phyloP scores from a whole-genome alignment of 2,888 invertebrate species.

The Phymatocera aterrima region DNA sequence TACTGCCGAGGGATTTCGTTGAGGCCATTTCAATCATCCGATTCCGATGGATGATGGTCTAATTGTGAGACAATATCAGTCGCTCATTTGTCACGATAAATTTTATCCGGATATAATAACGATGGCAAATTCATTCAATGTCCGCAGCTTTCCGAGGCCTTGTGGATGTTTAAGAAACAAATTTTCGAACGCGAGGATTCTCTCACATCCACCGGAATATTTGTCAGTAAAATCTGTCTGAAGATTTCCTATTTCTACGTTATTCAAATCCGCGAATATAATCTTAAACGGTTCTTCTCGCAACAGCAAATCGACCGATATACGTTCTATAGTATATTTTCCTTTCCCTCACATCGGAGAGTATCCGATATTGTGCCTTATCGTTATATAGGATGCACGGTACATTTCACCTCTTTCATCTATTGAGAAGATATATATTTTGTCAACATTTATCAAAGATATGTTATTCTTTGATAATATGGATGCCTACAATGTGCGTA shows the following conservation, averaged over 20 bases:
- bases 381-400: too few relatives aligned
- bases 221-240: not conserved
- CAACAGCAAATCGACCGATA: too few relatives aligned
- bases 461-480: too few relatives aligned
- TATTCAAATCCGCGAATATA: not conserved
- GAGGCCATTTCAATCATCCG: not conserved
- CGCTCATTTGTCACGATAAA: not conserved
- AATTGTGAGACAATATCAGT: not conserved
- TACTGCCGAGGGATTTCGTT: not conserved
- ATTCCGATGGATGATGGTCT: not conserved
- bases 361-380: too few relatives aligned
- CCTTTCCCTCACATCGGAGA: not conserved
- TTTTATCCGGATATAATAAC: not conserved
- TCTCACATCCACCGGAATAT: not conserved
- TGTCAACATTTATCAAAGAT: too few relatives aligned
- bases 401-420: too few relatives aligned
- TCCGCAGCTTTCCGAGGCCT: not conserved
- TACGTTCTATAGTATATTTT: not conserved
- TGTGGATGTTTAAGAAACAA: not conserved
- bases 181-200: not conserved
- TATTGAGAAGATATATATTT: too few relatives aligned
- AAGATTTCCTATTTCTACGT: not conserved
- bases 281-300: too few relatives aligned
- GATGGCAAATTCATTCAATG: not conserved
- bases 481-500: too few relatives aligned